A percentile compares a stretch with the other conserved stretches of the same genome.
Conservation (phyloP, 64 coral and sea anemone genomes). For the Anthopleura sola region DNA sequence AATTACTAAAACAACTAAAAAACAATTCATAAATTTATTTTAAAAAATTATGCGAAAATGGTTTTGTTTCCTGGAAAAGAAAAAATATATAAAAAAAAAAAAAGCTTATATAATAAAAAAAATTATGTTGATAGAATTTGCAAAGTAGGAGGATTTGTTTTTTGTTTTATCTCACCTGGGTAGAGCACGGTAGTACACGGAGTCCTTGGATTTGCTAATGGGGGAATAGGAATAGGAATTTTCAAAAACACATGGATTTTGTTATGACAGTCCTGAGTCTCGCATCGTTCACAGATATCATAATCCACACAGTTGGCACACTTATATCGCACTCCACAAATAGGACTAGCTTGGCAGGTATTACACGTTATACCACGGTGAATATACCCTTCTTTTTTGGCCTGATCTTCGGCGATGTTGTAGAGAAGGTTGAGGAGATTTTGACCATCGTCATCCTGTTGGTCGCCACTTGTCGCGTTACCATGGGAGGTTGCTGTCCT, state of each 20-base stretch:
- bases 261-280: conserved; percentile 81
- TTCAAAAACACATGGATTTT: conserved; percentile 92
- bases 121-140: not conserved
- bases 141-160: not conserved
- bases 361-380: conserved; percentile 99
- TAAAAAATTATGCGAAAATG: too few species aligned
- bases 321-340: conserved; percentile 91
- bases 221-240: conserved; percentile 91
- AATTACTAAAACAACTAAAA: too few species aligned
- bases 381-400: conserved; percentile 82
- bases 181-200: conserved; percentile 81
- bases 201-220: conserved; percentile 89
- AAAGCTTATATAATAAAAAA: not conserved
- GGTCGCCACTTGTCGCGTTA: not conserved
- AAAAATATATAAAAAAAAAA: not conserved
- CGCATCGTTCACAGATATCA: conserved; percentile 93
- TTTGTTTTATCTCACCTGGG: conserved; percentile 54
- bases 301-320: conserved; percentile 96
- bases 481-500: not conserved
- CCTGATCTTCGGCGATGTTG: conserved; percentile 94
- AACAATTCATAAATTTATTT: too few species aligned
- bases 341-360: conserved; percentile 80
- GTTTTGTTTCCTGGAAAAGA: too few species aligned
- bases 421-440: conserved; percentile 81
- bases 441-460: conserved; percentile 43